A percentile compares a stretch with the other conserved stretches of the same genome.
These are phyloP conservation scores for Tragelaphus scriptus DNA, from an alignment of 2,113 vertebrate species.

Conservation along the genomic window DNA sequence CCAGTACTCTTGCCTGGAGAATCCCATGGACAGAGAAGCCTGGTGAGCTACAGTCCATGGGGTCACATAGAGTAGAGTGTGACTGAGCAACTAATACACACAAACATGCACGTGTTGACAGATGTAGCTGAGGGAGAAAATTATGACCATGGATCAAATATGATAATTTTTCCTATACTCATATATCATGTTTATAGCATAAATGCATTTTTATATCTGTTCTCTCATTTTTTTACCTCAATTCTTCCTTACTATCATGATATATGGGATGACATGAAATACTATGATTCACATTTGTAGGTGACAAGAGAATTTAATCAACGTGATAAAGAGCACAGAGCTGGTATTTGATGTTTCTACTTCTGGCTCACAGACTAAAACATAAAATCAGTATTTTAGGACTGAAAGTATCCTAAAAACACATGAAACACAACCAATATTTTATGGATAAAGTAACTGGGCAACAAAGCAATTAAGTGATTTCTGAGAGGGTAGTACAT, in stretches of 20 bases:
- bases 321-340: background rate
- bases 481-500: background rate
- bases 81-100: background rate
- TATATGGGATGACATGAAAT: background rate
- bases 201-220: background rate
- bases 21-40: background rate
- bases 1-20: too few species aligned
- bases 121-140: background rate
- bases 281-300: background rate
- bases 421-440: background rate
- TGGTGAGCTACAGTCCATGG: background rate
- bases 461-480: background rate
- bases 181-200: background rate
- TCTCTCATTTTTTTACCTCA: background rate
- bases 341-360: background rate
- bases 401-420: background rate
- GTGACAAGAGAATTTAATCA: background rate
- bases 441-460: background rate
- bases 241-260: background rate
- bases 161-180: background rate
- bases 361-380: background rate
- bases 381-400: background rate
- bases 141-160: background rate
- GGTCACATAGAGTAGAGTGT: background rate
- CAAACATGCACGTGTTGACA: background rate